These are phyloP conservation scores for Caenorhabditis sulstoni DNA, from an alignment of 2,888 invertebrate genomes.

Conservation along the genomic window DNA sequence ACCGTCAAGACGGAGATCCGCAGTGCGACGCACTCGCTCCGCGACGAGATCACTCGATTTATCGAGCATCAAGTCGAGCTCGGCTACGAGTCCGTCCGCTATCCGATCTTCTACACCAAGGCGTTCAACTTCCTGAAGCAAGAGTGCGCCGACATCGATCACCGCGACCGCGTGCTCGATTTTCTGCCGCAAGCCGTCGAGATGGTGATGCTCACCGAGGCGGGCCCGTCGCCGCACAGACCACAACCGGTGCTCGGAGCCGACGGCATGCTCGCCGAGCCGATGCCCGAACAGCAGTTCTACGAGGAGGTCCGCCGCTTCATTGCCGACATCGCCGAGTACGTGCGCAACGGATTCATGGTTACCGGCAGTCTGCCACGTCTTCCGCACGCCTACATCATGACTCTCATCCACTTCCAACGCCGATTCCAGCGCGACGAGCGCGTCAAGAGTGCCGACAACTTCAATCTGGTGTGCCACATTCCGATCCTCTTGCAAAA, in stretches of 20 bases:
- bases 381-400: constrained; percentile 10
- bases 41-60: constrained; percentile 1
- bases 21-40: background rate
- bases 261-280: constrained; percentile 2
- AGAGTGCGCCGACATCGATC: background rate
- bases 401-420: constrained; percentile 6
- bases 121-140: constrained; percentile 15
- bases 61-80: constrained; percentile 16
- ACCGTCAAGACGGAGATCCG: constrained; percentile 2
- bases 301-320: background rate
- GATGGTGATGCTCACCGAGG: constrained; percentile 18
- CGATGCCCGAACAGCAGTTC: background rate
- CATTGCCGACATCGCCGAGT: constrained; percentile 4
- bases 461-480: background rate
- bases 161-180: background rate
- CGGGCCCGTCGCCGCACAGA: background rate
- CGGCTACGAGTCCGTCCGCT: background rate
- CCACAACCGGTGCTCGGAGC: background rate
- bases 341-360: background rate
- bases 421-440: background rate
- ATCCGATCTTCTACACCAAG: constrained; percentile 24
- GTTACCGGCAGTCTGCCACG: constrained; percentile 1
- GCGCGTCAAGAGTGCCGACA: background rate
- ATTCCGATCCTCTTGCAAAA: background rate
- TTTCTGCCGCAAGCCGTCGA: constrained; percentile 7